Conservation (phyloP, 2,888 invertebrate genomes). For the Agriopis leucophaearia region DNA sequence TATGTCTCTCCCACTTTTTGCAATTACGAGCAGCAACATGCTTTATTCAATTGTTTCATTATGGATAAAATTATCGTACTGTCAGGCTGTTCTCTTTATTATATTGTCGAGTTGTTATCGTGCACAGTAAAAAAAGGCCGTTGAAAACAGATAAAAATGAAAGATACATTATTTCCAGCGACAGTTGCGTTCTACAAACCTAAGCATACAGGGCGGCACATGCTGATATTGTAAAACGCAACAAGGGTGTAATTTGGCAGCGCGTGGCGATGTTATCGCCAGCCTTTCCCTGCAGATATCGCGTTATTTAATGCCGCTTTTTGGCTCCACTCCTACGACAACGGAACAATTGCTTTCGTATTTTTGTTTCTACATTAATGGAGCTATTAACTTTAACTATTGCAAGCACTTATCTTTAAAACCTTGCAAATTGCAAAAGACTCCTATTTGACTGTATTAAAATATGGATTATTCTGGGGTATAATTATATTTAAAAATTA, state of each 20-base stretch:
- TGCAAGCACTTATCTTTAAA: background rate
- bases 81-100: constrained; percentile 29
- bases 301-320: constrained; percentile 79
- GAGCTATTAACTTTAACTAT: constrained; percentile 42
- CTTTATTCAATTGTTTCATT: constrained; percentile 21
- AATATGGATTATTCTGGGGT: too few relatives aligned
- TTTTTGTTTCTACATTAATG: constrained; percentile 60
- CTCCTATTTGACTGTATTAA: too few relatives aligned
- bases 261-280: constrained; percentile 77
- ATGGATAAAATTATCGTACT: constrained; percentile 23
- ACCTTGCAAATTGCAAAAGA: background rate
- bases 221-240: constrained; percentile 75
- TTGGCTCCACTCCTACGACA: constrained; percentile 69
- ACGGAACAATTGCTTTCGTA: constrained; percentile 58
- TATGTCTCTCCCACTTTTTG: constrained; percentile 8
- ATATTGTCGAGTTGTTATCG: constrained; percentile 27
- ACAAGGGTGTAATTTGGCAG: constrained; percentile 83
- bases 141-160: constrained; percentile 32
- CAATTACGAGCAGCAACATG: constrained; percentile 14
- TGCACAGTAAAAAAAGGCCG: constrained; percentile 25
- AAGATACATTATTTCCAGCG: constrained; percentile 26
- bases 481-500: too few relatives aligned
- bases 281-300: constrained; percentile 79
- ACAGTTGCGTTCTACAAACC: constrained; percentile 25
- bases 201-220: constrained; percentile 40